Conservation (phyloP, 2,888 invertebrate species). For the Margaritifera margaritifera region DNA sequence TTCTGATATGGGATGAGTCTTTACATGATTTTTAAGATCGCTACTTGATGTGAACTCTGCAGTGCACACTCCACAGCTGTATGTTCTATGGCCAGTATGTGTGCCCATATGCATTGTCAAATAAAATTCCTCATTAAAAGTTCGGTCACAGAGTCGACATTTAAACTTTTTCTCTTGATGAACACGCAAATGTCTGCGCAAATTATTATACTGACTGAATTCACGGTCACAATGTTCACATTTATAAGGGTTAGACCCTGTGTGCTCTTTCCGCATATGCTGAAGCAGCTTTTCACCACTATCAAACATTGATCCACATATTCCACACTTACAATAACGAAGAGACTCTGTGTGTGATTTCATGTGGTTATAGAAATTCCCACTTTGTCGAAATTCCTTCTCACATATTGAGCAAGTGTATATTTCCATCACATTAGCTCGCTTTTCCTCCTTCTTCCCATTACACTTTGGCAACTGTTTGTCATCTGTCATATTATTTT, state of each 20-base stretch:
- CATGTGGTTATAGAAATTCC: slow-evolving; percentile 35
- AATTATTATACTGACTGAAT: slow-evolving; percentile 43
- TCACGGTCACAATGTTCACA: slow-evolving; percentile 46
- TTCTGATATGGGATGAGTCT: slow-evolving; percentile 43
- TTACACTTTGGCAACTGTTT: too few species aligned
- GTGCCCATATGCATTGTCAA: slow-evolving; percentile 49
- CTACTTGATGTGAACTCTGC: slow-evolving; percentile 34
- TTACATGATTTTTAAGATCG: slow-evolving; percentile 46
- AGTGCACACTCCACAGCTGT: slow-evolving; percentile 48
- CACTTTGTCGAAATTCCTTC: slow-evolving; percentile 33
- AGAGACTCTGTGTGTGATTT: slow-evolving; percentile 21
- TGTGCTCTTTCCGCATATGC: slow-evolving; percentile 43
- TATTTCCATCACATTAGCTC: slow-evolving; percentile 10
- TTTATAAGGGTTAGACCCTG: slow-evolving; percentile 43
- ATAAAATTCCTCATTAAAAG: slow-evolving; percentile 48
- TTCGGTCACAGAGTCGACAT: slow-evolving; percentile 45
- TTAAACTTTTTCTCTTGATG: slow-evolving; percentile 42
- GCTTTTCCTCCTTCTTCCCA: too few species aligned
- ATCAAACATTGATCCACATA: slow-evolving; percentile 33
- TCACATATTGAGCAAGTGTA: slow-evolving; percentile 30
- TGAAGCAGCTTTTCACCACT: slow-evolving; percentile 28
- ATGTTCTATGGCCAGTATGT: slow-evolving; percentile 49
- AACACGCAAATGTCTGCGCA: slow-evolving; percentile 40
- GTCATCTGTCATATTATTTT: too few species aligned
- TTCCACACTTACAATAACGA: slow-evolving; percentile 30